A percentile compares a stretch with the other conserved stretches of the same genome.
Conservation (phyloP, 2,888 invertebrate species). For the Melangyna quadrimaculata region DNA sequence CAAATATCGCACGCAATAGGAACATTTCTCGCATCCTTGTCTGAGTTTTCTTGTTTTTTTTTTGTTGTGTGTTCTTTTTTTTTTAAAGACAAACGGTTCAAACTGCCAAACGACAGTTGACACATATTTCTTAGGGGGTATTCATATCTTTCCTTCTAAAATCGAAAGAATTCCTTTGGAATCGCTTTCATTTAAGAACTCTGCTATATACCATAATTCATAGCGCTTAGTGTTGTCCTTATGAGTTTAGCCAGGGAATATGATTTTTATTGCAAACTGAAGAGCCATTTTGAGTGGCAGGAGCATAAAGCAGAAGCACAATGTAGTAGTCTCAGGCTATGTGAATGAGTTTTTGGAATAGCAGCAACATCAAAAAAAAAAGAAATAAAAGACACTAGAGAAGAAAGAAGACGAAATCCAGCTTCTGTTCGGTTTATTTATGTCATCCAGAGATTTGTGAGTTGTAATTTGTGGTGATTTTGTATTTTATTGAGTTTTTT, state of each 20-base stretch:
- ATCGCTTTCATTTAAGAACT: constrained; percentile 54
- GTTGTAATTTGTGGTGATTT: constrained; percentile 68
- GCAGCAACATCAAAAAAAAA: not conserved
- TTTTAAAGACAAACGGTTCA: constrained; percentile 34
- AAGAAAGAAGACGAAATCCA: not conserved
- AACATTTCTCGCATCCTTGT: not conserved
- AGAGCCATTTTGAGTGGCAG: constrained; percentile 48
- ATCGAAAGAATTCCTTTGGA: constrained; percentile 20
- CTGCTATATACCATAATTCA: constrained; percentile 65
- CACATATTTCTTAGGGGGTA: constrained; percentile 10
- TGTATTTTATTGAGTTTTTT: constrained; percentile 57
- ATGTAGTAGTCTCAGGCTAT: not conserved
- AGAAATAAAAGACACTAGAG: not conserved
- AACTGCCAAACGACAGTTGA: constrained; percentile 8
- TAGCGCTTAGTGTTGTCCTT: constrained; percentile 65
- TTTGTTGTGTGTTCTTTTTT: not conserved
- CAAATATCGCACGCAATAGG: constrained; percentile 62
- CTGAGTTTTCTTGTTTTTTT: not conserved
- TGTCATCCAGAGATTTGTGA: constrained; percentile 49
- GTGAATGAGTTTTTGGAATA: not conserved
- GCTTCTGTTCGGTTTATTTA: constrained; percentile 28
- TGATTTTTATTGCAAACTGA: constrained; percentile 70
- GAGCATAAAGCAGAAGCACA: constrained; percentile 9
- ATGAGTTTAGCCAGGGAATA: constrained; percentile 64
- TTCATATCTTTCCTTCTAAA: not conserved